A percentile compares a stretch with the other conserved stretches of the same genome.
Evolutionary conservation across 2,888 invertebrate genomes (phyloP).

Genomic region (Pristionchus arcanus): DNA sequence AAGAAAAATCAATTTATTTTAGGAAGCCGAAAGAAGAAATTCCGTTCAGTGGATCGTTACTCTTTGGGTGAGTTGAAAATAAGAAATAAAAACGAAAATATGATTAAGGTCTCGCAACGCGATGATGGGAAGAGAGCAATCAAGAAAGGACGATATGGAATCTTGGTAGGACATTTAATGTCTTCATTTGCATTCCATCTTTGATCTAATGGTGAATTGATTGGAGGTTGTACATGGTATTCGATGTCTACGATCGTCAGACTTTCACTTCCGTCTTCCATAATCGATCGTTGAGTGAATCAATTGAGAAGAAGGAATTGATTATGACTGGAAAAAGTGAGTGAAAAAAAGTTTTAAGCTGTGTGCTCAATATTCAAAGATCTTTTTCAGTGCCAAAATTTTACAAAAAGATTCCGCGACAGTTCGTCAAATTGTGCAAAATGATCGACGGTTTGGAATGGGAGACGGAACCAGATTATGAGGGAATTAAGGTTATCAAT

Average conservation of each 20-base stretch:
- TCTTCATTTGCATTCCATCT: neutral
- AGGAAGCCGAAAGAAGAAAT: neutral
- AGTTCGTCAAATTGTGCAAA: neutral
- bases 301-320: neutral
- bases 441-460: neutral
- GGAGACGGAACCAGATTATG: neutral
- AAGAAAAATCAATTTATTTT: neutral
- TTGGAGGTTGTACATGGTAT: neutral
- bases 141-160: slow-evolving; percentile 15
- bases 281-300: neutral
- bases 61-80: neutral
- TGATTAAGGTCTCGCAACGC: slow-evolving; percentile 3
- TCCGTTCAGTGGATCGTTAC: neutral
- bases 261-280: neutral
- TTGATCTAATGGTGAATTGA: neutral
- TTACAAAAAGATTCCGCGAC: slow-evolving; percentile 1
- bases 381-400: neutral
- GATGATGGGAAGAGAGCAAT: neutral
- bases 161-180: neutral
- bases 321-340: neutral
- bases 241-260: slow-evolving; percentile 33
- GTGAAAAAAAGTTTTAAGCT: neutral
- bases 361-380: neutral
- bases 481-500: neutral
- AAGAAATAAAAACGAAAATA: neutral